Conservation (phyloP, 2,797 vertebrate species). For the Danio tinwini region DNA sequence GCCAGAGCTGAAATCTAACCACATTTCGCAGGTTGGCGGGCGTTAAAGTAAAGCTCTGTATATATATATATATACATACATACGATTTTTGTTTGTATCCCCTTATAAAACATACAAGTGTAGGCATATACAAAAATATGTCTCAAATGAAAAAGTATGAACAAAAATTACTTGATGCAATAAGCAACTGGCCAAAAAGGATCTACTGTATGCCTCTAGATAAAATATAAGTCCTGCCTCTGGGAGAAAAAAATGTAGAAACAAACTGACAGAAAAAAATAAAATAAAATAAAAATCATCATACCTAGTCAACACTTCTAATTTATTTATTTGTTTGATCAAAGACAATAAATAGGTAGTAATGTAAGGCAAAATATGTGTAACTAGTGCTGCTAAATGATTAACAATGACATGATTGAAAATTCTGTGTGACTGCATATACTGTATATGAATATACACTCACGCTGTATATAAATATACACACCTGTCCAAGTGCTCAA, state of each 20-base stretch:
- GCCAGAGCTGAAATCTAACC: too few species aligned
- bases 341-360: background rate
- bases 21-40: too few species aligned
- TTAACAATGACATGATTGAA: background rate
- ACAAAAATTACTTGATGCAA: background rate
- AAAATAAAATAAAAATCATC: too few species aligned
- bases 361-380: too few species aligned
- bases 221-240: conserved; percentile 5
- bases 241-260: background rate
- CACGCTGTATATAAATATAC: too few species aligned
- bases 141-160: conserved; percentile 9
- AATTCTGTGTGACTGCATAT: too few species aligned
- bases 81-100: background rate
- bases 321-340: background rate
- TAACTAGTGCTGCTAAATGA: background rate
- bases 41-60: too few species aligned
- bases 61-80: too few species aligned
- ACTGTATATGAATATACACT: too few species aligned
- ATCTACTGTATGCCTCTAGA: background rate
- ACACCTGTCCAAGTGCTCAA: too few species aligned
- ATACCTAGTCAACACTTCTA: background rate
- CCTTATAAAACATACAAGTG: background rate
- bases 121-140: background rate
- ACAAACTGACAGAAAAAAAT: background rate
- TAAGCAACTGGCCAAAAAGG: background rate